A percentile compares a stretch with the other conserved stretches of the same genome.
Conservation (phyloP, 2,113 vertebrate species). For the Xyliphius kryptos region DNA sequence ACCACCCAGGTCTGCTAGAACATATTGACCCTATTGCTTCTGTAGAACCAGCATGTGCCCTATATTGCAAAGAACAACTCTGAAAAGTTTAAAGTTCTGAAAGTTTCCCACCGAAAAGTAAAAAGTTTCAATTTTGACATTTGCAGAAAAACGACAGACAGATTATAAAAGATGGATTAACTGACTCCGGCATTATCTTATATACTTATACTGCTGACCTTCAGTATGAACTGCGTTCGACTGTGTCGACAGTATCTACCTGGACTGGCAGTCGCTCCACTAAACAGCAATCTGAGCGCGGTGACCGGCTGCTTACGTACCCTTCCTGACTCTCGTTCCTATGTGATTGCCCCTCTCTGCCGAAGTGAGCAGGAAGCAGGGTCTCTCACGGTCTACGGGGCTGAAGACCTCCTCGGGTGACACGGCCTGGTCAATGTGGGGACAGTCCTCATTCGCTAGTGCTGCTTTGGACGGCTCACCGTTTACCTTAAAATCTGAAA, state of each 20-base stretch:
- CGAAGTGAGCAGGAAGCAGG: constrained; percentile 97
- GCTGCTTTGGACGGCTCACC: constrained; percentile 94
- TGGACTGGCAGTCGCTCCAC: constrained; percentile 25
- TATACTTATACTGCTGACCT: no score
- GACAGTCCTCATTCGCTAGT: constrained; percentile 97
- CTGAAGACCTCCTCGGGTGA: constrained; percentile 97
- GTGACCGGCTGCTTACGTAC: constrained; percentile 83
- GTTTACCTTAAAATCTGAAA: constrained; percentile 96
- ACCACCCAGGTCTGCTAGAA: constrained; percentile 3
- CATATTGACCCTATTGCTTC: no score
- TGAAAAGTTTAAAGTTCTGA: no score
- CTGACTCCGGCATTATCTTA: no score
- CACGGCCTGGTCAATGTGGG: constrained; percentile 98
- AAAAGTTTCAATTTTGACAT: background rate
- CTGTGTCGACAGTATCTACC: background rate
- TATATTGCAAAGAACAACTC: no score
- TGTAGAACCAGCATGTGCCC: no score
- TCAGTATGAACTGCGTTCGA: no score
- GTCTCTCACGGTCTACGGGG: constrained; percentile 88
- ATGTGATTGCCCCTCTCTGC: constrained; percentile 92
- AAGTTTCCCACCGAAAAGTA: no score
- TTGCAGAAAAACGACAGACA: constrained; percentile 1
- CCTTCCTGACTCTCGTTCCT: constrained; percentile 96
- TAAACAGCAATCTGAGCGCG: constrained; percentile 36
- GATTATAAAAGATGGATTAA: background rate